phyloP scores from a whole-genome alignment of 2,888 invertebrate species.

The Nephrotoma appendiculata region DNA sequence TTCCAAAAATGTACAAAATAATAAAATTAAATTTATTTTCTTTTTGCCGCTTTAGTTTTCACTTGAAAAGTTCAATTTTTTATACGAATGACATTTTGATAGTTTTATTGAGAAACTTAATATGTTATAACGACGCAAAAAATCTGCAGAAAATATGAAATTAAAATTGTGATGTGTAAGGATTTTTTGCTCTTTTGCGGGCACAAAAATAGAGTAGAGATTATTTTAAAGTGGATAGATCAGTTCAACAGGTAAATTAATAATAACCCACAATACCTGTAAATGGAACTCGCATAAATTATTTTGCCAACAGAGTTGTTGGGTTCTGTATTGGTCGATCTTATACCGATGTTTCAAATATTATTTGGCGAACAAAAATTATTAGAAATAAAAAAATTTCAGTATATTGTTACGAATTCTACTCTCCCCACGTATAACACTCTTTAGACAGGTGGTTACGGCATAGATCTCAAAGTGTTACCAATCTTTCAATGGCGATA shows the following conservation, averaged over 20 bases:
- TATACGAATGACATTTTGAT: neutral
- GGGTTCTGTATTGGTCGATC: too few relatives aligned
- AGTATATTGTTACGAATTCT: too few relatives aligned
- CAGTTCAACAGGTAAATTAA: neutral
- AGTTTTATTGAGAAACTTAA: neutral
- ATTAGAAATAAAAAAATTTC: too few relatives aligned
- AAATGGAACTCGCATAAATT: too few relatives aligned
- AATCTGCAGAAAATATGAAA: neutral
- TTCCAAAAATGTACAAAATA: neutral
- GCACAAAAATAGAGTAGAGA: neutral
- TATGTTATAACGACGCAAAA: neutral
- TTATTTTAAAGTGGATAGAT: neutral
- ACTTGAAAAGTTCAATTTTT: neutral
- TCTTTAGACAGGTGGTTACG: too few relatives aligned
- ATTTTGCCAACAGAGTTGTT: too few relatives aligned
- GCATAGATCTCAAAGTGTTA: too few relatives aligned
- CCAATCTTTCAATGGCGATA: too few relatives aligned
- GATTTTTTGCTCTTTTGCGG: neutral
- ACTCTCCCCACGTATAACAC: too few relatives aligned
- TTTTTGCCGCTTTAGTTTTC: neutral
- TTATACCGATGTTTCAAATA: too few relatives aligned
- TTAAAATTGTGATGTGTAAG: neutral
- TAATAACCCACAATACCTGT: too few relatives aligned
- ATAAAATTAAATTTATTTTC: neutral
- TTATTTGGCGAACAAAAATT: too few relatives aligned